phyloP scores from a whole-genome alignment of 2,113 vertebrate species.

The Sus scrofa region DNA sequence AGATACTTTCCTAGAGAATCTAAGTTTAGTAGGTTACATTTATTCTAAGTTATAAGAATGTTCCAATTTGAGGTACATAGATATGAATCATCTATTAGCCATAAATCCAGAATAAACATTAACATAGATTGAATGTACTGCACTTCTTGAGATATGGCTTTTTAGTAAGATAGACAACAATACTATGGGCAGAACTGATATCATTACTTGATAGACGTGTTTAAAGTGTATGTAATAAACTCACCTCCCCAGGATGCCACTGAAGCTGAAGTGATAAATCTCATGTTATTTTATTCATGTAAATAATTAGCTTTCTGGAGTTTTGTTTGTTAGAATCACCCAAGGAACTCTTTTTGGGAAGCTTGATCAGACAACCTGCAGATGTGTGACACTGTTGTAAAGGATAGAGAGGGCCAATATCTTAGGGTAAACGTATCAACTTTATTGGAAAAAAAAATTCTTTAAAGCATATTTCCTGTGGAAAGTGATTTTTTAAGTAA shows the following conservation, averaged over 20 bases:
- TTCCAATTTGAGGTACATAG: neutral
- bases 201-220: neutral
- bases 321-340: constrained; percentile 46
- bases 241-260: neutral
- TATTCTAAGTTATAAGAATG: neutral
- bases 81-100: constrained; percentile 18
- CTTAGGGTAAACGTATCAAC: neutral
- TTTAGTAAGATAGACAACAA: constrained; percentile 20
- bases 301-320: constrained; percentile 19
- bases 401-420: neutral
- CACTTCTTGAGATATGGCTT: neutral
- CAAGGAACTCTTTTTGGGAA: neutral
- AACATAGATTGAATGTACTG: neutral
- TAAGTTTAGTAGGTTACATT: constrained; percentile 43
- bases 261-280: constrained; percentile 44
- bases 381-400: constrained; percentile 2
- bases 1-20: neutral
- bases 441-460: constrained; percentile 10
- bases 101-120: constrained; percentile 46
- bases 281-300: neutral
- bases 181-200: neutral
- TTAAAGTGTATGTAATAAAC: neutral
- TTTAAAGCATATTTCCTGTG: neutral
- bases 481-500: neutral
- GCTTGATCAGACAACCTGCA: neutral